Conservation (phyloP, 2,113 vertebrate species). For the Gobiocypris rarus region DNA sequence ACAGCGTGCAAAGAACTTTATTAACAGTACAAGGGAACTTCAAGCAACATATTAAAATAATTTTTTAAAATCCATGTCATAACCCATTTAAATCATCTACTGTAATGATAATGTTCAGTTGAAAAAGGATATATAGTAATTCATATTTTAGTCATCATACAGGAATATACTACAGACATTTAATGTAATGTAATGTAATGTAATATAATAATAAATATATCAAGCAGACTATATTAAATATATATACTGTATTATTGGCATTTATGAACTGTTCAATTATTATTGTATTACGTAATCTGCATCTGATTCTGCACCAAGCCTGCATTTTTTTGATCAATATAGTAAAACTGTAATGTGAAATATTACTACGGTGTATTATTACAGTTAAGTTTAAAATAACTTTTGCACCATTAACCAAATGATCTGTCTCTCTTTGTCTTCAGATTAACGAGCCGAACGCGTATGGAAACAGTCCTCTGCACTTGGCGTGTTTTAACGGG, state of each 20-base stretch:
- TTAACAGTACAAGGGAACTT: no score
- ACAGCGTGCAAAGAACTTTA: no score
- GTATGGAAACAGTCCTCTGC: conserved; percentile 95
- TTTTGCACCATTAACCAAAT: background rate
- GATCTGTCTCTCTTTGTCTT: background rate
- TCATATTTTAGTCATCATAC: background rate
- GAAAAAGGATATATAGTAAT: background rate
- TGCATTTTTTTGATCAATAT: background rate
- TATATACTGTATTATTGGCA: background rate
- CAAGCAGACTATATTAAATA: background rate
- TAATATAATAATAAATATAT: background rate
- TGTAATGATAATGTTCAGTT: background rate
- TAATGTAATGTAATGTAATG: background rate
- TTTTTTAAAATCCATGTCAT: no score
- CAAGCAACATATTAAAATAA: no score
- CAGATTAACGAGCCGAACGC: conserved; percentile 97
- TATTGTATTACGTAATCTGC: background rate
- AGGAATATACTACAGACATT: background rate
- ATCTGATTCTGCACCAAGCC: background rate
- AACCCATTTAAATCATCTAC: no score
- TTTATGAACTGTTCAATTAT: background rate
- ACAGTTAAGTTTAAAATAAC: background rate
- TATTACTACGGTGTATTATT: background rate
- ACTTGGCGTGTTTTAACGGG: conserved; percentile 97
- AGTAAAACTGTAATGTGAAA: background rate